phyloP scores from a whole-genome alignment of 2,797 vertebrate genomes.

The Bradypus variegatus region DNA sequence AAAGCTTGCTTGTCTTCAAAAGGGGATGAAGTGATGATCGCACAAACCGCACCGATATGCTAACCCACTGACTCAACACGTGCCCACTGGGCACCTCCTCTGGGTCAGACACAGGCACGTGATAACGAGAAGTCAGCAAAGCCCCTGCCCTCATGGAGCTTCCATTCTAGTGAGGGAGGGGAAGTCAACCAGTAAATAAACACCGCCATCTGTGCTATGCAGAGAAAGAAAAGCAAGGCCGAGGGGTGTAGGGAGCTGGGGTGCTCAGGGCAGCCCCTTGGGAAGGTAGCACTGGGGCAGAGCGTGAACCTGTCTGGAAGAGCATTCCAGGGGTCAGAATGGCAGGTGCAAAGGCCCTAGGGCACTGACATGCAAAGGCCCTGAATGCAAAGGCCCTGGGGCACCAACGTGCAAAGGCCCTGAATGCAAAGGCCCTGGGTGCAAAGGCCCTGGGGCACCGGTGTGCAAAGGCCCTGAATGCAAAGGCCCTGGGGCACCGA shows the following conservation, averaged over 20 bases:
- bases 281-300: no score
- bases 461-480: no score
- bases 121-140: rapidly evolving
- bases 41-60: rapidly evolving
- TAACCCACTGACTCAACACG: neutral
- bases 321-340: rapidly evolving
- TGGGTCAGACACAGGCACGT: neutral
- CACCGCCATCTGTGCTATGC: no score
- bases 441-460: no score
- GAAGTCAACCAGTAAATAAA: no score
- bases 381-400: no score
- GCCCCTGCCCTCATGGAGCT: no score
- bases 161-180: no score
- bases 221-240: no score
- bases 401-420: no score
- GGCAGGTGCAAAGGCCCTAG: neutral
- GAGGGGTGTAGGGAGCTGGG: rapidly evolving
- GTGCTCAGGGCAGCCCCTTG: neutral
- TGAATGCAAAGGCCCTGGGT: no score
- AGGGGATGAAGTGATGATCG: neutral
- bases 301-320: neutral
- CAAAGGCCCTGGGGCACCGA: neutral
- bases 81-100: neutral
- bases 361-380: neutral
- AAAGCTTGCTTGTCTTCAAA: neutral